Conservation (phyloP, 2,797 vertebrate genomes). For the Numenius phaeopus region DNA sequence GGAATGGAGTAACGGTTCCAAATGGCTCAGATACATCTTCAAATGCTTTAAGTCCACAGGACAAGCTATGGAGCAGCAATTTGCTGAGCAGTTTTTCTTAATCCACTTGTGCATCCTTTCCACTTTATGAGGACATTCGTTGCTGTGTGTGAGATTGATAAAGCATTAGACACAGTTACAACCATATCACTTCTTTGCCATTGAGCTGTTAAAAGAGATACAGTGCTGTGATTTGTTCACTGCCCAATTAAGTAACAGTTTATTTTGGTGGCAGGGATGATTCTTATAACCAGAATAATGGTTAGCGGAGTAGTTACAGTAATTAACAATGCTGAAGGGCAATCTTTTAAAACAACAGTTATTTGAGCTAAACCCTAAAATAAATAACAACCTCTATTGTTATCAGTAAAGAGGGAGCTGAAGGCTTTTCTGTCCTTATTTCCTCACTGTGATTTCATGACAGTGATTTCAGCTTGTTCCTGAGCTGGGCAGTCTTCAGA, state of each 20-base stretch:
- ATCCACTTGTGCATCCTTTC: not conserved
- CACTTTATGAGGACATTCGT: not conserved
- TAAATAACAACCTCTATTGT: not conserved
- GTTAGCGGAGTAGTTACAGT: not conserved
- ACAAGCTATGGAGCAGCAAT: not conserved
- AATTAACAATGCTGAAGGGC: not conserved
- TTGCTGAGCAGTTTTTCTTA: constrained; percentile 4
- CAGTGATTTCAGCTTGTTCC: not conserved
- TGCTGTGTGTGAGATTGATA: not conserved
- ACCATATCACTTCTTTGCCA: not conserved
- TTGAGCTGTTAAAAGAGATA: not conserved
- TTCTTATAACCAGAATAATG: not conserved
- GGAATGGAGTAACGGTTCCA: not conserved
- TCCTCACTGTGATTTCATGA: not conserved
- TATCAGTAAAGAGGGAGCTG: not conserved
- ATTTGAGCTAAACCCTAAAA: not conserved
- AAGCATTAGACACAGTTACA: not conserved
- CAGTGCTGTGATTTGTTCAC: not conserved
- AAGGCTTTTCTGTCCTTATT: not conserved
- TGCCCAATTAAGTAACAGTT: not conserved
- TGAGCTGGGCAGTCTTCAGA: not conserved
- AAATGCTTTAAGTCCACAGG: not conserved
- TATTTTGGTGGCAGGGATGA: not conserved
- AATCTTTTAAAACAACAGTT: not conserved
- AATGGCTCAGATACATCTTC: not conserved